Evolutionary conservation across 1,140 invertebrate species (phyloP).

Genomic region (Apis laboriosa): DNA sequence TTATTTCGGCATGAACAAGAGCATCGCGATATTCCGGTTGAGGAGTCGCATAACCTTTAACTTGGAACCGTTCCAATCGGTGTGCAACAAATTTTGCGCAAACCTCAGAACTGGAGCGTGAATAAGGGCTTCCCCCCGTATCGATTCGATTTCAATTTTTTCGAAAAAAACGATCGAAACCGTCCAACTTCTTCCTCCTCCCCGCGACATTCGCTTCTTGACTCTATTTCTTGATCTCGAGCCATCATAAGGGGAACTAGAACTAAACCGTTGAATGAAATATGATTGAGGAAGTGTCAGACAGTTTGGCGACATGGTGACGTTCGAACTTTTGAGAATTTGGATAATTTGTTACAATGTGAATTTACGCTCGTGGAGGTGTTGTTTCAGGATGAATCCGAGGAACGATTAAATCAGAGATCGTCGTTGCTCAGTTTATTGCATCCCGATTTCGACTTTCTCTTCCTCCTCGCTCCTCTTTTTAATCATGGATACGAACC

Average conservation of each 20-base stretch:
- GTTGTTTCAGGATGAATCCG: not conserved
- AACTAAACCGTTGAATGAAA: too few species aligned
- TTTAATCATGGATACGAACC: constrained; percentile 61
- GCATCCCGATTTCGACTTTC: not conserved
- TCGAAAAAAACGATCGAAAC: constrained; percentile 15
- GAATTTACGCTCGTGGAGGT: not conserved
- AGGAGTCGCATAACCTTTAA: constrained; percentile 52
- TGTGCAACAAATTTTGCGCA: constrained; percentile 57
- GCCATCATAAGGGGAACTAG: too few species aligned
- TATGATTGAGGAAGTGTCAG: too few species aligned
- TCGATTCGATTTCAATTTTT: constrained; percentile 46
- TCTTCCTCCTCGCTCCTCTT: not conserved
- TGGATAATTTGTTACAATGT: not conserved
- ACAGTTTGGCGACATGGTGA: too few species aligned
- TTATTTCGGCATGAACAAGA: constrained; percentile 52
- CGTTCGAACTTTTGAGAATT: not conserved
- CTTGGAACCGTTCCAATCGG: constrained; percentile 57
- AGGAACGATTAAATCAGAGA: constrained; percentile 1
- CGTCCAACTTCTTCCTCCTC: too few species aligned
- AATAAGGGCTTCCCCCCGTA: constrained; percentile 36
- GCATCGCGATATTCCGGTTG: constrained; percentile 54
- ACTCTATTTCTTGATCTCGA: too few species aligned
- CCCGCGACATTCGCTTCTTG: too few species aligned
- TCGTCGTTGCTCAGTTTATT: not conserved
- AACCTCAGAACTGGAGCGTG: constrained; percentile 52